phyloP scores from a whole-genome alignment of 2,888 invertebrate species.

The Drosophila meridiana region DNA sequence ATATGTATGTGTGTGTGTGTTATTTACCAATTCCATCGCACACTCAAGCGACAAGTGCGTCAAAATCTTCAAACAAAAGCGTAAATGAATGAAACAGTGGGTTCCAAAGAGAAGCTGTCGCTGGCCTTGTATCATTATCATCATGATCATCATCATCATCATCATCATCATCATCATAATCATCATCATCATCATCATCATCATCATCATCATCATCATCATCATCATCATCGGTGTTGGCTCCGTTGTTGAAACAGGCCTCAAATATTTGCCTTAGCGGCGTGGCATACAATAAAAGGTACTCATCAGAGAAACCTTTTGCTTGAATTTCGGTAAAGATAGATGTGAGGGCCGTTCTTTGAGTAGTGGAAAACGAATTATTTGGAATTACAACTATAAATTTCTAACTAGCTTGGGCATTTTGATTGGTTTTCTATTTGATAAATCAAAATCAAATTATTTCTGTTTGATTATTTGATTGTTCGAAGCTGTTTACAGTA shows the following conservation, averaged over 20 bases:
- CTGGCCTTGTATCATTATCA: slow-evolving; percentile 19
- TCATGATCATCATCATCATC: slow-evolving; percentile 8
- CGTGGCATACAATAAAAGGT: slow-evolving; percentile 49
- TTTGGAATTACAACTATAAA: not conserved
- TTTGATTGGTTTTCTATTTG: not conserved
- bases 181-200: slow-evolving; percentile 6
- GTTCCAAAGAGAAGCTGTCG: slow-evolving; percentile 22
- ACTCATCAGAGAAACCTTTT: slow-evolving; percentile 23
- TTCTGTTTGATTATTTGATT: not conserved
- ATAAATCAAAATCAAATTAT: not conserved
- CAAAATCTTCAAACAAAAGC: slow-evolving; percentile 74
- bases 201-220: slow-evolving; percentile 8
- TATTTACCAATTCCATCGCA: slow-evolving; percentile 16
- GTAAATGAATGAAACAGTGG: slow-evolving; percentile 64
- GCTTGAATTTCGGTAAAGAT: slow-evolving; percentile 9
- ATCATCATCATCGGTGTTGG: slow-evolving; percentile 8
- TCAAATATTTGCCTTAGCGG: slow-evolving; percentile 64
- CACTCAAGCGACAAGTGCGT: slow-evolving; percentile 62
- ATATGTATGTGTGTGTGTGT: not conserved
- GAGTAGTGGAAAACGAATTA: slow-evolving; percentile 13
- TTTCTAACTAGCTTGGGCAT: not conserved
- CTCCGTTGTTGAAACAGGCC: slow-evolving; percentile 45
- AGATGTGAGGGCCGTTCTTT: slow-evolving; percentile 18
- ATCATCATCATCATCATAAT: slow-evolving; percentile 4
- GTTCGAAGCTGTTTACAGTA: not conserved